Evolutionary conservation across 2,888 invertebrate species (phyloP), one percentile per base, ranked within the genome.

Genomic region (Phasia obesa): DNA sequence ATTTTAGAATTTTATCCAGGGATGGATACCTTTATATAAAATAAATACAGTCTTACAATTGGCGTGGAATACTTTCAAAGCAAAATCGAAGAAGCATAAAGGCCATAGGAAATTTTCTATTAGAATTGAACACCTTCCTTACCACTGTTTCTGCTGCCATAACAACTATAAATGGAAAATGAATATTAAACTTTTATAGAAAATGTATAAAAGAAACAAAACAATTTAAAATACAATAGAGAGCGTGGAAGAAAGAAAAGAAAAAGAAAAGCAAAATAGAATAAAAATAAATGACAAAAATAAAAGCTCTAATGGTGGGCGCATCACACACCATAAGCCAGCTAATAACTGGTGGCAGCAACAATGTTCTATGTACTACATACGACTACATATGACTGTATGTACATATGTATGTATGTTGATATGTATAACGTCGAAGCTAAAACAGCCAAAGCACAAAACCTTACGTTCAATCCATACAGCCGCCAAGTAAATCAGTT

Each of bases 401-500:
- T 4, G n/a, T 51, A 49, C n/a, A n/a, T 38, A 44, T 3, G 27
- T 38, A 67, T 7, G n/a, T 51, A 53, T 2, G 11, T 53, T 51
- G n/a, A 17, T 42, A 27, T 64, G 15, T 49, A 35, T 59, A 59
- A 19, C 42, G 55, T 55, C 62, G 27, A 57, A 71, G 59, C 51
- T 31, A 69, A 82, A 67, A 51, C 53, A 49, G 70, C 57, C 44
- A 78, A 35, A 75, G 55, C 51, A 75, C 60, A 60, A 69, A 88
- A 88, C 87, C 89, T 88, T 85, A 88, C 87, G 83, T 83, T 83
- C 71, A 53, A 79, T 71, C 79, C 74, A 79, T 44, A 83, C 75
- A 83, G 86, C 88, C 88, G 85, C 87, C 87, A 86, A 81, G 87
- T 88, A 86, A 89, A 88, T 89, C 88, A 89, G 83, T 83, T 79